Conservation (phyloP, 1,140 invertebrate genomes). For the Drosophila prosaltans region DNA sequence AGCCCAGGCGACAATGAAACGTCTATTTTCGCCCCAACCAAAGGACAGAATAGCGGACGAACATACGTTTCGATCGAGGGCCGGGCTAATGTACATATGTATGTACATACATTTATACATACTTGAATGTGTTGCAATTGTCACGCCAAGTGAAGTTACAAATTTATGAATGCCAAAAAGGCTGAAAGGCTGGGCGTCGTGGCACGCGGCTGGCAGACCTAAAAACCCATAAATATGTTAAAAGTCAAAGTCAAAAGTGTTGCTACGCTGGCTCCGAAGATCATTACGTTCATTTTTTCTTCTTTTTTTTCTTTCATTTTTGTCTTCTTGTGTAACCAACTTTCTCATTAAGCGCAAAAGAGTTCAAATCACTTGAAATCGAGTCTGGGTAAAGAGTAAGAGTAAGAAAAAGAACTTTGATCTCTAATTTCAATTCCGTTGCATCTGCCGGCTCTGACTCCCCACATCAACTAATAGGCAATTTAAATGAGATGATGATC, state of each 20-base stretch:
- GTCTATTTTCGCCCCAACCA: conserved; percentile 72
- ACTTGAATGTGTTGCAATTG: conserved; percentile 81
- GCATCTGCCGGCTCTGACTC: background rate
- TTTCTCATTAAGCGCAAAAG: conserved; percentile 70
- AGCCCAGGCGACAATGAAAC: conserved; percentile 78
- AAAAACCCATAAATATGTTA: conserved; percentile 80
- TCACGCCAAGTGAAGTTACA: conserved; percentile 82
- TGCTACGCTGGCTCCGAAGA: conserved; percentile 37
- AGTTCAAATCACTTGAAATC: conserved; percentile 58
- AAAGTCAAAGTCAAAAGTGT: conserved; percentile 78
- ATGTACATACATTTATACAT: background rate
- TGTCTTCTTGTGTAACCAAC: conserved; percentile 31
- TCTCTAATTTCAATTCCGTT: background rate
- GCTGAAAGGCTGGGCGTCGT: conserved; percentile 42
- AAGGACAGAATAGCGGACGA: conserved; percentile 42
- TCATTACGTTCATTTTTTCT: background rate
- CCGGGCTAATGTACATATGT: conserved; percentile 69
- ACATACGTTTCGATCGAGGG: conserved; percentile 46
- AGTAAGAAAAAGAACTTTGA: background rate
- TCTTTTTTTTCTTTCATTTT: background rate
- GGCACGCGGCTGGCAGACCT: conserved; percentile 57
- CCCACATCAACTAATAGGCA: conserved; percentile 55
- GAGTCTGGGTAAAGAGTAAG: conserved; percentile 19
- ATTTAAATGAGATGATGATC: conserved; percentile 66
- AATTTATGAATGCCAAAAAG: conserved; percentile 83